phyloP scores from a whole-genome alignment of 2,888 invertebrate genomes.

The Pammene fasciana region DNA sequence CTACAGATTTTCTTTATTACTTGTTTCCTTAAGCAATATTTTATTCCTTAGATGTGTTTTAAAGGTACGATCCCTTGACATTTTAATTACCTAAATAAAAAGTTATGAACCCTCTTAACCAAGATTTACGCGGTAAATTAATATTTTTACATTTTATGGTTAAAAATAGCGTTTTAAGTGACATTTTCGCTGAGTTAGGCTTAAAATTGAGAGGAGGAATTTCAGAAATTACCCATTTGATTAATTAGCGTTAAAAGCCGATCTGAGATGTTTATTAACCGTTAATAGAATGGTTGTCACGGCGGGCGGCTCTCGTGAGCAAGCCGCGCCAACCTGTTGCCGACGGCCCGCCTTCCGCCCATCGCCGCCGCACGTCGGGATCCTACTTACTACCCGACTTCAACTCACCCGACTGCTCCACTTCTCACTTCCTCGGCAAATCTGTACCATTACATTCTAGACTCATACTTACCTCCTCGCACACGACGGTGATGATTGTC shows the following conservation, averaged over 20 bases:
- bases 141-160: constrained; percentile 44
- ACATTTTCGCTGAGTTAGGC: constrained; percentile 53
- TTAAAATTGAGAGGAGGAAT: constrained; percentile 61
- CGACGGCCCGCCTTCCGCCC: constrained; percentile 82
- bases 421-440: constrained; percentile 34
- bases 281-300: constrained; percentile 70
- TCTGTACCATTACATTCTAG: constrained; percentile 40
- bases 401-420: constrained; percentile 45
- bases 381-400: constrained; percentile 39
- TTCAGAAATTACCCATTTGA: constrained; percentile 60
- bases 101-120: constrained; percentile 43
- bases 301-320: constrained; percentile 62
- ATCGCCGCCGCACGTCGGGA: constrained; percentile 62
- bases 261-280: constrained; percentile 71
- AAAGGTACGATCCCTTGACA: constrained; percentile 34
- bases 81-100: constrained; percentile 46
- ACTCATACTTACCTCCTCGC: constrained; percentile 52
- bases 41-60: constrained; percentile 20
- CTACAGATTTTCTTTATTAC: constrained; percentile 30
- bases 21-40: constrained; percentile 8
- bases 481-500: neutral
- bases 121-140: constrained; percentile 31
- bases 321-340: constrained; percentile 76
- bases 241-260: constrained; percentile 68
- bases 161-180: constrained; percentile 57